A percentile compares a stretch with the other conserved stretches of the same genome.
Evolutionary conservation across 2,113 vertebrate genomes (phyloP).

Genomic region (Leptobrachium leishanense): DNA sequence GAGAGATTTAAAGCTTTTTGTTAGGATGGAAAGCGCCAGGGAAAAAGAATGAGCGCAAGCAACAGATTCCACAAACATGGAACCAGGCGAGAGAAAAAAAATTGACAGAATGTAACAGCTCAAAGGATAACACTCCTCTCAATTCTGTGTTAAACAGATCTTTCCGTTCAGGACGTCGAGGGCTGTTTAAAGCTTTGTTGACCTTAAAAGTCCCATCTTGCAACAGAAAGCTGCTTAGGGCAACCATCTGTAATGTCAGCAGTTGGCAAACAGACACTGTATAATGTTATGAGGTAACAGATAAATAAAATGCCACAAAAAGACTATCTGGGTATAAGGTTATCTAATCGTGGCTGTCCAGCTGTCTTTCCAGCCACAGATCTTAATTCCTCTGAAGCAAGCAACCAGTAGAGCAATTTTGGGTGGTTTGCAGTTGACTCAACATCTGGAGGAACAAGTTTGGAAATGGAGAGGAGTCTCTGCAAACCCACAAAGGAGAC

Average conservation of each 20-base stretch:
- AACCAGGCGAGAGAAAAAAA: conserved; percentile 64
- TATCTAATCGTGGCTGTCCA: too few relatives aligned
- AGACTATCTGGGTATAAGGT: too few relatives aligned
- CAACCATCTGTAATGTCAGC: neutral
- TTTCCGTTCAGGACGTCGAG: neutral
- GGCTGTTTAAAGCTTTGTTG: conserved; percentile 16
- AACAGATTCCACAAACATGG: conserved; percentile 72
- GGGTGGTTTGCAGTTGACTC: too few relatives aligned
- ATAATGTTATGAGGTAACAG: neutral
- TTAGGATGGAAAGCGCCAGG: conserved; percentile 76
- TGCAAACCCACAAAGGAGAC: too few relatives aligned
- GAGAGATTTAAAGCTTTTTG: conserved; percentile 87
- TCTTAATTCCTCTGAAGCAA: too few relatives aligned
- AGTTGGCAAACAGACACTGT: neutral
- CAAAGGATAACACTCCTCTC: conserved; percentile 58
- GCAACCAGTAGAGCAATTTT: too few relatives aligned
- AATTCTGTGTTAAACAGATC: conserved; percentile 42
- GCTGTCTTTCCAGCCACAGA: too few relatives aligned
- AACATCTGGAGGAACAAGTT: too few relatives aligned
- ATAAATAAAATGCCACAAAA: neutral
- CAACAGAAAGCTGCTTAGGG: neutral
- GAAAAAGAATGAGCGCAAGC: conserved; percentile 76
- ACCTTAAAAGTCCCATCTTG: conserved; percentile 24
- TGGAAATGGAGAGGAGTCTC: too few relatives aligned
- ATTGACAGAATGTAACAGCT: conserved; percentile 60